Base-by-base conservation (phyloP, 1,140 invertebrate genomes). In the Formica exsecta region DNA sequence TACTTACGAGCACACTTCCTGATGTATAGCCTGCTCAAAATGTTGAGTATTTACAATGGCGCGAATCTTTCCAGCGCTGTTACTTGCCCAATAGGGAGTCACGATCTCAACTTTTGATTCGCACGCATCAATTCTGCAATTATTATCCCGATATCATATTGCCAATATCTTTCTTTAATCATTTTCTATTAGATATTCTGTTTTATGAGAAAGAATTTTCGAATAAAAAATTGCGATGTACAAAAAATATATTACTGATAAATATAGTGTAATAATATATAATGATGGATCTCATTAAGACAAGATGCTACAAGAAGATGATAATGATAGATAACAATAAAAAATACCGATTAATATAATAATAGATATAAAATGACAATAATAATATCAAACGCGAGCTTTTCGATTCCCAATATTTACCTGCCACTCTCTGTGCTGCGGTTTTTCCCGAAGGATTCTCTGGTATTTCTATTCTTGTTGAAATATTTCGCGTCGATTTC, bases 21-120 rank as follows among this genome's bases (percentile, higher is more conserved):
- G 98, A 94, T 99, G 98, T 92, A 99, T 98, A 11, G 98, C 98
- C 95, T 99, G 98, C 92, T 99, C 98, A 90, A 99, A 98, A 94
- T 99, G 98, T 94, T 98, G 98, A 3, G 98, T 99, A 94, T 99
- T 99, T 16, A 99, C 98, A 79, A 99, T 98, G 1, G 98, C 98
- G 32, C 98, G 96, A 38, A 98, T 96, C 95, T 99, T 98, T 57
- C 98, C 98, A 2, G 98, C 98, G 9, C 98, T 98, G 94, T 99
- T 99, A 4, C 98, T 97, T 0, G 98, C 98, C 98, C 98, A 99
- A 92, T 98, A 99, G 0, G 98, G 98, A 0, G 98, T 99, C 8
- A 98, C 97, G 86, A 99, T 98, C 95, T 99, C 98, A n/a, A 98
- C 96, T 93, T 98, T 98, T 48, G 98, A 98, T 92, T 98, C 98